These are phyloP conservation scores for Pyrocoelia pectoralis DNA, from an alignment of 2,888 invertebrate genomes.

Conservation along the genomic window DNA sequence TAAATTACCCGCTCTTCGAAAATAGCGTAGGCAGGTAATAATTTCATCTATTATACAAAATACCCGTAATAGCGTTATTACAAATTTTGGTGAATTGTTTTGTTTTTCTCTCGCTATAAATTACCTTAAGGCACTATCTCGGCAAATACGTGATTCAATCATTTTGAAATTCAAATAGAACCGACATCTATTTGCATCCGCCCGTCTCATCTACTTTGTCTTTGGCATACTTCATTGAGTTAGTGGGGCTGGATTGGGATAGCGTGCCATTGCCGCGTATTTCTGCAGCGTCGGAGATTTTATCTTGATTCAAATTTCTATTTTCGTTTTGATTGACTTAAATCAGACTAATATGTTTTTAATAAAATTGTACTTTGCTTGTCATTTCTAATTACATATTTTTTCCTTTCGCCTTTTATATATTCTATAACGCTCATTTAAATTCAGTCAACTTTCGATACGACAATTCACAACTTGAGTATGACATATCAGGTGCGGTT, in stretches of 20 bases:
- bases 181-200: constrained; percentile 56
- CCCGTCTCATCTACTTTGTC: constrained; percentile 57
- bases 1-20: too few relatives aligned
- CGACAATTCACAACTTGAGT: constrained; percentile 34
- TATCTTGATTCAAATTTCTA: constrained; percentile 37
- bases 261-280: constrained; percentile 42
- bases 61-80: constrained; percentile 3
- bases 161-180: constrained; percentile 55
- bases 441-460: constrained; percentile 52
- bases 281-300: constrained; percentile 40
- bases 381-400: constrained; percentile 17
- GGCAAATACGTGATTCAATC: constrained; percentile 51
- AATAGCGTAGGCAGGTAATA: not conserved
- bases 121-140: constrained; percentile 42
- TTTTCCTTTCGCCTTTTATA: constrained; percentile 10
- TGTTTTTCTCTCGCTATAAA: constrained; percentile 33
- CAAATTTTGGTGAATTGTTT: constrained; percentile 27
- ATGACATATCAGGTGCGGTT: constrained; percentile 57
- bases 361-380: constrained; percentile 25
- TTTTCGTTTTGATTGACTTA: constrained; percentile 36
- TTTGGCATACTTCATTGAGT: constrained; percentile 56
- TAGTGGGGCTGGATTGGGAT: constrained; percentile 50
- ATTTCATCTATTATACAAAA: not conserved
- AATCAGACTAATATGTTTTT: constrained; percentile 30
- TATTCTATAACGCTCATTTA: constrained; percentile 44